Base-by-base conservation (phyloP, 2,888 invertebrate genomes). In the Synergus itoensis region DNA sequence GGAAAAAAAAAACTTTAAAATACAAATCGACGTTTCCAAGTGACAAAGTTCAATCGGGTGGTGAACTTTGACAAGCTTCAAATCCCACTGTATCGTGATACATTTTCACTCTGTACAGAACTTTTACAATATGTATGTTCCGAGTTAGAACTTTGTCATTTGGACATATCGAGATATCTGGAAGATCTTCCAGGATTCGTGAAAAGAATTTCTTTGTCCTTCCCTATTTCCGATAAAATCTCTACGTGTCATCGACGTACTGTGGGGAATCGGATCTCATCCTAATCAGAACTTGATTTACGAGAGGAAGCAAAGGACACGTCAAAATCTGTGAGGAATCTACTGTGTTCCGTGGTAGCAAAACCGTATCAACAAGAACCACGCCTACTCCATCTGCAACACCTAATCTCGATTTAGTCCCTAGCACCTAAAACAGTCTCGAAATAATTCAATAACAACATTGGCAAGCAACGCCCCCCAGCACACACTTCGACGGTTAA, bases 361-460 rank as follows among this genome's bases (percentile, higher is more conserved):
- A 14, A 9, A 40, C 28, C 65, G 18, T 40, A 43, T n/a, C 28
- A 28, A 28, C 65, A 65, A 48, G 77, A 14, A 65, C 85, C 88
- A 89, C 88, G 88, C 89, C 86, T 85, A 81, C 83, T 85, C 86
- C 88, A 90, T 90, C 89, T 88, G 87, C 83, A 85, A 80, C 82
- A 81, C 83, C 85, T 87, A 86, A 85, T 83, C 82, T 83, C 77
- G 82, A 83, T 85, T 88, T 87, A 85, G 87, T 89, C 88, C 88
- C 88, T 83, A 81, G 77, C 81, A 82, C 86, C 85, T 87, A 86
- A 90, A 89, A 88, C 88, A 86, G 86, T 88, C 88, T 89, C 86
- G 86, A 86, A 88, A 89, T 90, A 89, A 90, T 90, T 90, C 86
- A 90, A 90, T 90, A 90, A 90, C 88, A 82, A 86, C 86, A 85